phyloP scores from a whole-genome alignment of 1,140 invertebrate genomes.

The Cryptotermes secundus region DNA sequence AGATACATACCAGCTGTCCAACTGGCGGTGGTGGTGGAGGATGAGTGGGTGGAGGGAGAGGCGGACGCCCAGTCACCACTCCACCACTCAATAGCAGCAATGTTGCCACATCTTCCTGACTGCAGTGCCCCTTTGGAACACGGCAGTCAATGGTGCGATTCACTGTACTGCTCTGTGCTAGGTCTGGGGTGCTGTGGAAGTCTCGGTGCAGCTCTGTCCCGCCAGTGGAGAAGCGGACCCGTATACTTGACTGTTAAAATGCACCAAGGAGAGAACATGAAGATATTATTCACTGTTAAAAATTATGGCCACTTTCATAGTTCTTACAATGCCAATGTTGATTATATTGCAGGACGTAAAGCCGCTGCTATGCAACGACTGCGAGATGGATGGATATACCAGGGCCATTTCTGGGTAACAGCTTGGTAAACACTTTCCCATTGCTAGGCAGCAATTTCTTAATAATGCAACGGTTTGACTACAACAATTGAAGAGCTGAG shows the following conservation, averaged over 20 bases:
- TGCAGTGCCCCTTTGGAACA: slow-evolving; percentile 62
- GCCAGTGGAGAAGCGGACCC: slow-evolving; percentile 57
- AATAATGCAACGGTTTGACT: too few species aligned
- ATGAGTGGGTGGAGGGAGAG: slow-evolving; percentile 66
- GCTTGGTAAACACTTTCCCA: too few species aligned
- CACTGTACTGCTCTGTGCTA: slow-evolving; percentile 50
- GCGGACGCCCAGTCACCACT: slow-evolving; percentile 39
- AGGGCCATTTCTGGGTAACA: too few species aligned
- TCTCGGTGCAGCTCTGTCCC: slow-evolving; percentile 69
- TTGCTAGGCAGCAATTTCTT: too few species aligned
- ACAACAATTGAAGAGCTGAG: too few species aligned
- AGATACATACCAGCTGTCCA: slow-evolving; percentile 68
- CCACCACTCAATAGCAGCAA: slow-evolving; percentile 38
- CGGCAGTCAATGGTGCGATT: slow-evolving; percentile 38
- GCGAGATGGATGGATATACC: too few species aligned
- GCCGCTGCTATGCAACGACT: too few species aligned
- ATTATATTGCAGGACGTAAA: too few species aligned
- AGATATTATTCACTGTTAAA: not conserved
- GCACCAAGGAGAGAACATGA: not conserved
- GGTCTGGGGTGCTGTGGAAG: slow-evolving; percentile 86
- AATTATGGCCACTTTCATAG: not conserved
- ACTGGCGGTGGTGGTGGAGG: slow-evolving; percentile 69
- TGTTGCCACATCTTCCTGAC: slow-evolving; percentile 74
- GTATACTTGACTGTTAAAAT: slow-evolving; percentile 48
- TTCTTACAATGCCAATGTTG: too few species aligned